A percentile compares a stretch with the other conserved stretches of the same genome.
Conservation (phyloP, 2,888 invertebrate genomes). For the Catocala sponsa region DNA sequence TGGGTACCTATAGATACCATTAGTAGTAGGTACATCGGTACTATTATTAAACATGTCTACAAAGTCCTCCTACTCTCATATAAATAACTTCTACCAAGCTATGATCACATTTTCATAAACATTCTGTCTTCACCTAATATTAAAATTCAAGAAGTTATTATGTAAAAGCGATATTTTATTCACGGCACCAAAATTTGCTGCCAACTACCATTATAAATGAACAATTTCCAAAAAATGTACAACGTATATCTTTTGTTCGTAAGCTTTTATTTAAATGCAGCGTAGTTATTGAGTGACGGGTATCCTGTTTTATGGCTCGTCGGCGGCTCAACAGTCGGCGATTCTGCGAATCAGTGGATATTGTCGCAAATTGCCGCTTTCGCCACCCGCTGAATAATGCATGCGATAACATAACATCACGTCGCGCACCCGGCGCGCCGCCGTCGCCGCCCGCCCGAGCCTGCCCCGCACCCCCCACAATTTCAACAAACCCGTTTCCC, state of each 20-base stretch:
- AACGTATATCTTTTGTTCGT: conserved; percentile 42
- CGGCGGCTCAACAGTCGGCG: conserved; percentile 81
- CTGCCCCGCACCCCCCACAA: conserved; percentile 53
- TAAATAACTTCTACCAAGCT: neutral
- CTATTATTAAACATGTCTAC: conserved; percentile 1
- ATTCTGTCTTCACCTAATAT: conserved; percentile 31
- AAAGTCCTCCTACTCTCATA: neutral
- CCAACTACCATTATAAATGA: conserved; percentile 39
- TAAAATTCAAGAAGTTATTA: conserved; percentile 23
- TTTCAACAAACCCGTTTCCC: conserved; percentile 64
- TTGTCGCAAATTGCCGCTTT: conserved; percentile 88
- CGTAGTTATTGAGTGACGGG: conserved; percentile 81
- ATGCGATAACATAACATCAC: conserved; percentile 87
- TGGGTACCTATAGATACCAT: too few relatives aligned
- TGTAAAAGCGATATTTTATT: conserved; percentile 27
- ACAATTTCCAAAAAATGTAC: conserved; percentile 43
- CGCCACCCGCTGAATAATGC: conserved; percentile 87
- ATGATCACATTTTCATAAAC: conserved; percentile 13
- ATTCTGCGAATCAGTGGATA: conserved; percentile 86
- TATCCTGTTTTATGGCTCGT: conserved; percentile 83
- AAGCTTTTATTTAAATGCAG: conserved; percentile 80
- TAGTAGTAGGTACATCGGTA: too few relatives aligned
- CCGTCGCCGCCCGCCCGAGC: conserved; percentile 52
- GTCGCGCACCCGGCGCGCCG: conserved; percentile 67
- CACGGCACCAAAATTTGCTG: conserved; percentile 21